Base-by-base conservation (phyloP, 1,140 invertebrate species). In the Alviniconcha marisindica region DNA sequence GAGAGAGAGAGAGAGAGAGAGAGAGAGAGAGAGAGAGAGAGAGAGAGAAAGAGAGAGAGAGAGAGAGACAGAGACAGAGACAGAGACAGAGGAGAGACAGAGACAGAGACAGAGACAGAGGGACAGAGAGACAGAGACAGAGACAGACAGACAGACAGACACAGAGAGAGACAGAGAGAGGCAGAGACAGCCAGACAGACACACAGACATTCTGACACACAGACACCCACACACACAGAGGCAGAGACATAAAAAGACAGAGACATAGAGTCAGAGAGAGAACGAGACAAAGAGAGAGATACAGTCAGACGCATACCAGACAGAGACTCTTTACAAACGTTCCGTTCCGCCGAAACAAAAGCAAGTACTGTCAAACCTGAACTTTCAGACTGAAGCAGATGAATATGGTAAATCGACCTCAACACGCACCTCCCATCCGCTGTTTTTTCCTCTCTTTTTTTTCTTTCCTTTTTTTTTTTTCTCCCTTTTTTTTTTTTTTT, bases 141-240 rank as follows among this genome's bases (percentile, higher is more conserved):
- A 42, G 1, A 42, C 71, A 40, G 36, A 40, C 36, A 74, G 36
- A 74, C 38, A 40, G 36, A 74, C 71, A 74, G 36, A 74, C 71
- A 74, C 36, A 74, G 12, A 74, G 7, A 38, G 0, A 44, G 12
- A 40, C 24, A n/a, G 1, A 15, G 2, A 42, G 7, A 40, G 0
- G 10, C 38, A 15, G 14, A 15, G 7, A 42, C 42, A 1, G 2
- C 14, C 24, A 40, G 31, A 12, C 40, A 42, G 18, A 36, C 1
- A 15, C 31, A 15, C 14, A 15, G 7, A 14, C 69, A 38, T 15
- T 7, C 0, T 2, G 0, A 24, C 40, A 42, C 0, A 73, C 28
- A 12, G 69, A n/a, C n/a, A n/a, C 3, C 40, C 31, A 33, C 69
- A 73, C 69, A 18, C 54, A 56, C 54, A 21, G 18, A 56, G 5